Percentiles rank a stretch among this genome's conserved stretches.
Conservation (phyloP, 2,113 vertebrate species). For the Antechinus stuartii region DNA sequence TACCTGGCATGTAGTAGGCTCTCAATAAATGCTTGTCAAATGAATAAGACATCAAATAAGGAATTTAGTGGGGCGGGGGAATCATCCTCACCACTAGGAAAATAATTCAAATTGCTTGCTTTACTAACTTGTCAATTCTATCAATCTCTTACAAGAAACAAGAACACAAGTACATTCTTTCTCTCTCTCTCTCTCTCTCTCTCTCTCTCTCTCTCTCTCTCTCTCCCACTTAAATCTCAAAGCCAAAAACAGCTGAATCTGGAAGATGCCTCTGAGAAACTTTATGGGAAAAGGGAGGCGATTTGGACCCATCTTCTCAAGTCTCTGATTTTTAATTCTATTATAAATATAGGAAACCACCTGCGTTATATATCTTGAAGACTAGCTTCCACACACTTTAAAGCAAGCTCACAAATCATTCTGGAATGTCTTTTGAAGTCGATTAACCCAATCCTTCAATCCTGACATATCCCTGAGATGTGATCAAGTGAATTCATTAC, state of each 20-base stretch:
- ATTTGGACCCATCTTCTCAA: conserved; percentile 20
- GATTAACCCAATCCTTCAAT: conserved; percentile 49
- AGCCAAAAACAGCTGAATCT: not conserved
- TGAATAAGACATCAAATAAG: not conserved
- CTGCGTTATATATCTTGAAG: not conserved
- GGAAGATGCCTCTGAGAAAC: conserved; percentile 16
- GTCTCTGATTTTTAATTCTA: conserved; percentile 24
- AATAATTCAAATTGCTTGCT: not conserved
- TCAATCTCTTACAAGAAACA: not conserved
- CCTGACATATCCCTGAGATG: conserved; percentile 27
- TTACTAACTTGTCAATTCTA: not conserved
- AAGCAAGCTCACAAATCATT: conserved; percentile 36
- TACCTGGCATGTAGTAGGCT: not conserved
- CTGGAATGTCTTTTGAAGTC: conserved; percentile 13
- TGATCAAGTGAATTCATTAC: conserved; percentile 44
- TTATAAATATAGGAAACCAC: conserved; percentile 36
- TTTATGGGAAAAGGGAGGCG: conserved; percentile 50
- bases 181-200: not conserved
- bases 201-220: not conserved
- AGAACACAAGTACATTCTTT: not conserved
- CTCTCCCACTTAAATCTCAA: conserved; percentile 11
- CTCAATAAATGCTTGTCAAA: not conserved
- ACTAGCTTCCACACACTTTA: not conserved
- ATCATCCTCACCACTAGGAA: not conserved
- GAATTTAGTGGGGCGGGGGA: not conserved